A percentile compares a stretch with the other conserved stretches of the same genome.
These are phyloP conservation scores for Ochropacha duplaris DNA, from an alignment of 2,888 invertebrate genomes.

Conservation along the genomic window DNA sequence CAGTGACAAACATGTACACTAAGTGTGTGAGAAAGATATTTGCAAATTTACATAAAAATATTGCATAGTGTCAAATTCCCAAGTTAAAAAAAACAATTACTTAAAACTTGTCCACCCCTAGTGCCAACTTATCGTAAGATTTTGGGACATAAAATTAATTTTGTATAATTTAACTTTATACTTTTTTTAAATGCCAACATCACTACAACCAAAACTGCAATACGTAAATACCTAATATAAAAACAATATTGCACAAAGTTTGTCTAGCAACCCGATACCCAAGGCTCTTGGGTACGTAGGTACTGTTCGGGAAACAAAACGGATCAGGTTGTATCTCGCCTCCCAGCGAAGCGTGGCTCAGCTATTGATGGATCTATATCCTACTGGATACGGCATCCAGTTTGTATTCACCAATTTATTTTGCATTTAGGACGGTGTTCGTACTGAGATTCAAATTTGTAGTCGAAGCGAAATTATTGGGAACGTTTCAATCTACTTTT, in stretches of 20 bases:
- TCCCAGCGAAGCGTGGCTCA: slow-evolving; percentile 35
- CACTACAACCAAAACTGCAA: neutral
- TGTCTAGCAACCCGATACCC: neutral
- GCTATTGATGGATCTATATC: slow-evolving; percentile 24
- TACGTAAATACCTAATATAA: neutral
- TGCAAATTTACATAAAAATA: no score
- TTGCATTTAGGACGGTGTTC: slow-evolving; percentile 12
- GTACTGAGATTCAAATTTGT: slow-evolving; percentile 16
- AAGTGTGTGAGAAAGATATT: no score
- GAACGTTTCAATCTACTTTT: neutral
- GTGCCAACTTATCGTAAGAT: no score
- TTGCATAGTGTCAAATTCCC: no score
- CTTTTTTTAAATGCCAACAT: no score
- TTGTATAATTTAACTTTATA: no score
- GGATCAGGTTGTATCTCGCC: slow-evolving; percentile 63
- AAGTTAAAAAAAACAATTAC: no score
- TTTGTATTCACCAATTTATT: slow-evolving; percentile 31
- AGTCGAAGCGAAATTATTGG: slow-evolving; percentile 4
- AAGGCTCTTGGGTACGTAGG: slow-evolving; percentile 1
- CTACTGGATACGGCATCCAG: slow-evolving; percentile 44
- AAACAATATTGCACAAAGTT: neutral
- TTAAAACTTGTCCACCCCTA: no score
- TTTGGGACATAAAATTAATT: no score
- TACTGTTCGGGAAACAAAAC: slow-evolving; percentile 59
- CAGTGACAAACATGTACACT: no score